Evolutionary conservation across 2,888 invertebrate genomes (phyloP).

Genomic region (Dyspetes luteomarginatus): DNA sequence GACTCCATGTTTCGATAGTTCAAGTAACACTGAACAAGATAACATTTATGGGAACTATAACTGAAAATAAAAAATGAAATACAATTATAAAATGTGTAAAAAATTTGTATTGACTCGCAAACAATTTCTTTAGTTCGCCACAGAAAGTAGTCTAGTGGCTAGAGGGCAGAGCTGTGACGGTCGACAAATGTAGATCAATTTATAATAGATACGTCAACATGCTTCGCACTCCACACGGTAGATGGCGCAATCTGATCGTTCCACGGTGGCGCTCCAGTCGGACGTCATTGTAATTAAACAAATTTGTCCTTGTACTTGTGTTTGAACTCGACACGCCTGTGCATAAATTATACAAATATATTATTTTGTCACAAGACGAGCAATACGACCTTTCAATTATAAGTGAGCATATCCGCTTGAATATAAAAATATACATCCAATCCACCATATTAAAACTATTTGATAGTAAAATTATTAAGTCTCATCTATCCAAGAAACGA

Average conservation of each 20-base stretch:
- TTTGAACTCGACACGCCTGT: background rate
- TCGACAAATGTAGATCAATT: too few relatives aligned
- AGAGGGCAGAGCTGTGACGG: too few relatives aligned
- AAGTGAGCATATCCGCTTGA: background rate
- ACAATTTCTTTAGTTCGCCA: too few relatives aligned
- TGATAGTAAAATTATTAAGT: background rate
- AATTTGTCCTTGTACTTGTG: background rate
- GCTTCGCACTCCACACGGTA: too few relatives aligned
- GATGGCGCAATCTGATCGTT: slow-evolving; percentile 18
- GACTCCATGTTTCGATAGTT: too few relatives aligned
- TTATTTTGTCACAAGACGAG: background rate
- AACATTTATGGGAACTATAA: too few relatives aligned
- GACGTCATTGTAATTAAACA: slow-evolving; percentile 9
- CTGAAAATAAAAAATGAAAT: too few relatives aligned
- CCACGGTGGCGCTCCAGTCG: background rate
- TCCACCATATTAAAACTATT: background rate
- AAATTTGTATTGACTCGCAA: too few relatives aligned
- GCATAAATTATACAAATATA: background rate
- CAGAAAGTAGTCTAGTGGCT: too few relatives aligned
- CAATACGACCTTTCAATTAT: background rate
- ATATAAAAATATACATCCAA: background rate
- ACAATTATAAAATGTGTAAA: too few relatives aligned
- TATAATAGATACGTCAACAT: too few relatives aligned
- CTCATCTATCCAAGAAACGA: background rate
- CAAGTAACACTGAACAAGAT: too few relatives aligned